Evolutionary conservation across 2,113 vertebrate genomes (phyloP).

Genomic region (Alaudala cheleensis): DNA sequence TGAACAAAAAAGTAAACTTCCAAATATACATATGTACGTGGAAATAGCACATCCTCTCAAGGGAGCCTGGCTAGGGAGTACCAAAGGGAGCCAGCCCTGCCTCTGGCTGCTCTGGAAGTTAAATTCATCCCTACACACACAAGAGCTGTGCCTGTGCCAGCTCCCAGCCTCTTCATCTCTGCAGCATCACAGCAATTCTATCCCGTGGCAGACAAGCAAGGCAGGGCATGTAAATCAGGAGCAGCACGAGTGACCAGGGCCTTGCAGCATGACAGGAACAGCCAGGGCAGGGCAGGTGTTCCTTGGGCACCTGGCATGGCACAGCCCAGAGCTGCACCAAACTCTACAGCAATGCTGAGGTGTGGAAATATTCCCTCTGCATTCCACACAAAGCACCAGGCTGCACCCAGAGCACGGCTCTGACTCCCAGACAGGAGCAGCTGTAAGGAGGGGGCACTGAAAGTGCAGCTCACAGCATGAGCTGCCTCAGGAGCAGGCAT

Average conservation of each 20-base stretch:
- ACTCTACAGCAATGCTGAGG: neutral
- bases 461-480: neutral
- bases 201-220: neutral
- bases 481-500: accelerated
- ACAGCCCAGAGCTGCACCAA: neutral
- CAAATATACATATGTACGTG: accelerated
- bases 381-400: neutral
- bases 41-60: neutral
- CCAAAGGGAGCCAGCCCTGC: neutral
- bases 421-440: neutral
- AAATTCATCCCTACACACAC: neutral
- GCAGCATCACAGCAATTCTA: neutral
- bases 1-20: neutral
- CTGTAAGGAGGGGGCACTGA: neutral
- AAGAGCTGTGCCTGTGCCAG: neutral
- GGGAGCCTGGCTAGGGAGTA: neutral
- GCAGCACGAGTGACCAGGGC: neutral
- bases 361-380: neutral
- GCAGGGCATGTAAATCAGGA: neutral
- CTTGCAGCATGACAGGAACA: neutral
- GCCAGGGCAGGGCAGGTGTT: neutral
- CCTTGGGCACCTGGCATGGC: neutral
- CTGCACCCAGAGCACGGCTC: accelerated
- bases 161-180: neutral
- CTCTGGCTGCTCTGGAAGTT: neutral